Conservation (phyloP, 2,797 vertebrate species). For the Falco concolor region DNA sequence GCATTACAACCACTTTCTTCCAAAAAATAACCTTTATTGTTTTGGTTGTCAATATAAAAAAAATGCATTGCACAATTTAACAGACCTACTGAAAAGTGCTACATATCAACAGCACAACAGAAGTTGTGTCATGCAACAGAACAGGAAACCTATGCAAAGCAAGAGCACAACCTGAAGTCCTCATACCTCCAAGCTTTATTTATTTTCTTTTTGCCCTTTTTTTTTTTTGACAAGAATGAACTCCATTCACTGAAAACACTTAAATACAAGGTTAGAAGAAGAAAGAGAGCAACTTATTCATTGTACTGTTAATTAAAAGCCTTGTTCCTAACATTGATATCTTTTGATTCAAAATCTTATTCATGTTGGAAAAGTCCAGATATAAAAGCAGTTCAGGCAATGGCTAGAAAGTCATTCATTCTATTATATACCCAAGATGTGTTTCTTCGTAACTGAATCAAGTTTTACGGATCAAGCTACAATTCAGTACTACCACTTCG, state of each 20-base stretch:
- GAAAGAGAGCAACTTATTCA: background rate
- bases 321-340: background rate
- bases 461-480: background rate
- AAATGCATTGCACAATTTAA: conserved; percentile 74
- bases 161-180: conserved; percentile 38
- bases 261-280: conserved; percentile 32
- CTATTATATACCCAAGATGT: background rate
- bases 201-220: background rate
- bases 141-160: conserved; percentile 52
- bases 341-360: background rate
- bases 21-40: conserved; percentile 79
- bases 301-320: background rate
- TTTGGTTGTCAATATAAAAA: conserved; percentile 71
- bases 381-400: background rate
- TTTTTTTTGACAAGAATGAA: background rate
- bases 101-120: conserved; percentile 35
- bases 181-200: background rate
- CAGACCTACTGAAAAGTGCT: conserved; percentile 66
- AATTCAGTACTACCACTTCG: background rate
- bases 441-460: background rate
- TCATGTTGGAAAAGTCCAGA: background rate
- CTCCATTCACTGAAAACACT: conserved; percentile 6
- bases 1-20: conserved; percentile 15
- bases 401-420: background rate
- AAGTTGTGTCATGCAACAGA: conserved; percentile 36